Conservation (phyloP, 2,888 invertebrate species). For the Amphipyra tragopoginis region DNA sequence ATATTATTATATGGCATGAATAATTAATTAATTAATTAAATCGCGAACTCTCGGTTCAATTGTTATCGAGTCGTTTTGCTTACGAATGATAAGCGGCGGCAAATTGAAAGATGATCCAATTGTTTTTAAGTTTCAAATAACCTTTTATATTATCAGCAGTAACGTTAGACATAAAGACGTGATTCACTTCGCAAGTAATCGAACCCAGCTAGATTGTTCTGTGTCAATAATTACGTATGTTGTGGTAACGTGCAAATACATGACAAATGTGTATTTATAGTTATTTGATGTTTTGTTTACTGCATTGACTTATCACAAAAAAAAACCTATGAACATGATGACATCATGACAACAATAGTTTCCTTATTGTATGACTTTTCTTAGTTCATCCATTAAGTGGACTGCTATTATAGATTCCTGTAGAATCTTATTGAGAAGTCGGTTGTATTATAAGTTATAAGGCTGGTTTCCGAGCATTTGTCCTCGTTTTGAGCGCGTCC, state of each 20-base stretch:
- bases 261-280: slow-evolving; percentile 20
- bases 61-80: slow-evolving; percentile 41
- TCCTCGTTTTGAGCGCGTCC: no score
- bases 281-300: slow-evolving; percentile 10
- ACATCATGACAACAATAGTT: no score
- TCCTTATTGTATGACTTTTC: no score
- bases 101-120: slow-evolving; percentile 53
- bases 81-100: slow-evolving; percentile 33
- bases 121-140: slow-evolving; percentile 51
- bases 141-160: slow-evolving; percentile 28
- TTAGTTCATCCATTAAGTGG: no score
- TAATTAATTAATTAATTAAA: slow-evolving; percentile 6
- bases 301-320: no score
- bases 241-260: slow-evolving; percentile 20
- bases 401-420: no score
- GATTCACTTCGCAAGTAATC: slow-evolving; percentile 44
- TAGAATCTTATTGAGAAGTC: no score
- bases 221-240: slow-evolving; percentile 37
- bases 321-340: no score
- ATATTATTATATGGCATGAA: background rate
- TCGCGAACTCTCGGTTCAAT: slow-evolving; percentile 39
- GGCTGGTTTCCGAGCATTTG: no score
- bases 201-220: slow-evolving; percentile 32
- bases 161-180: slow-evolving; percentile 27
- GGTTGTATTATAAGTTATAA: no score